phyloP scores from a whole-genome alignment of 2,113 vertebrate species.

The Kryptolebias marmoratus region DNA sequence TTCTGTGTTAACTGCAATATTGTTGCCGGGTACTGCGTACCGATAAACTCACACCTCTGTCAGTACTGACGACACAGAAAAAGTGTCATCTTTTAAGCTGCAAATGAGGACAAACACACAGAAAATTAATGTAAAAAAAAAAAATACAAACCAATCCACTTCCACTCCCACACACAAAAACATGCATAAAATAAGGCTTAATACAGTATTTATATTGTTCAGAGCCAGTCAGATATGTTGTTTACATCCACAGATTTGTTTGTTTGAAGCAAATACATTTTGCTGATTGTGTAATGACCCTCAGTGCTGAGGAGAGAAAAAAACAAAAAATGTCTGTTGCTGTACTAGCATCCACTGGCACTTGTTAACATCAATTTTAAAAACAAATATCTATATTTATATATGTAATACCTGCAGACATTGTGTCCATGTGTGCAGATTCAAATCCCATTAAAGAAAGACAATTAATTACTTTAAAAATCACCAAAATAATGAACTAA shows the following conservation, averaged over 20 bases:
- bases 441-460: constrained; percentile 21
- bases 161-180: constrained; percentile 68
- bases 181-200: constrained; percentile 77
- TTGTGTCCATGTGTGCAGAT: constrained; percentile 26
- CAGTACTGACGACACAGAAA: constrained; percentile 42
- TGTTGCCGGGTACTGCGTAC: constrained; percentile 47
- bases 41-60: constrained; percentile 42
- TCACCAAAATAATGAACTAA: constrained; percentile 26
- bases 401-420: constrained; percentile 25
- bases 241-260: constrained; percentile 48
- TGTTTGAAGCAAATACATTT: constrained; percentile 40
- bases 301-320: constrained; percentile 33
- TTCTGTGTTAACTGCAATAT: constrained; percentile 56
- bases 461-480: constrained; percentile 29
- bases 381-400: constrained; percentile 19
- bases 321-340: constrained; percentile 37
- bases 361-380: constrained; percentile 50
- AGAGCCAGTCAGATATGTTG: constrained; percentile 51
- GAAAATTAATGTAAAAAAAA: constrained; percentile 54
- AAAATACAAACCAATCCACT: constrained; percentile 60
- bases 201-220: constrained; percentile 73
- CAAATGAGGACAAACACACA: constrained; percentile 58
- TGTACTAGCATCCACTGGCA: constrained; percentile 55
- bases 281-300: constrained; percentile 34
- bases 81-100: constrained; percentile 50